phyloP scores from a whole-genome alignment of 1,140 invertebrate species.

The Oreohelix idahoensis region DNA sequence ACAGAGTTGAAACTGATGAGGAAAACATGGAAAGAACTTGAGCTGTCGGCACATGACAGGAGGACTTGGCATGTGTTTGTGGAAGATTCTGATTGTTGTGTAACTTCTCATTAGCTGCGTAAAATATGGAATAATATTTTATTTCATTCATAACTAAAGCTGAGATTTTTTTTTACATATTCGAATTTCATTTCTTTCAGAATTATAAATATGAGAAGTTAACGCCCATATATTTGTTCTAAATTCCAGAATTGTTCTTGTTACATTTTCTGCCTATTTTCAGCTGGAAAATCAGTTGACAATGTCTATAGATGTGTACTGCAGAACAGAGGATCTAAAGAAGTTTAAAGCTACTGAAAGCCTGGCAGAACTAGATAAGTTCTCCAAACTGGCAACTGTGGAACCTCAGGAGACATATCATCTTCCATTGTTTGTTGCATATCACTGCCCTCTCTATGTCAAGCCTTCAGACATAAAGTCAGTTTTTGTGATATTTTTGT shows the following conservation, averaged over 20 bases:
- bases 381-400: conserved; percentile 81
- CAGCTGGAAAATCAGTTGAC: conserved; percentile 86
- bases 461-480: conserved; percentile 83
- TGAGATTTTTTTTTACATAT: not conserved
- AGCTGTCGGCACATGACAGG: no score
- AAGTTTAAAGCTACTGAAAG: conserved; percentile 78
- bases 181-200: no score
- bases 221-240: no score
- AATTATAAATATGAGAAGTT: no score
- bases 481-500: conserved; percentile 5
- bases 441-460: conserved; percentile 84
- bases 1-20: no score
- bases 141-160: not conserved
- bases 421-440: conserved; percentile 85
- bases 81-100: no score
- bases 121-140: no score
- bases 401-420: conserved; percentile 83
- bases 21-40: no score
- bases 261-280: not conserved
- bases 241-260: not conserved
- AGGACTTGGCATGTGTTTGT: no score
- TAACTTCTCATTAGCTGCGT: no score
- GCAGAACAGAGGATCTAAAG: conserved; percentile 80
- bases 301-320: conserved; percentile 82
- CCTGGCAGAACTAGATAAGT: conserved; percentile 72